Percentiles rank a stretch among this genome's conserved stretches.
Evolutionary conservation across 2,113 vertebrate species (phyloP).

Genomic region (Dasyornis broadbenti): DNA sequence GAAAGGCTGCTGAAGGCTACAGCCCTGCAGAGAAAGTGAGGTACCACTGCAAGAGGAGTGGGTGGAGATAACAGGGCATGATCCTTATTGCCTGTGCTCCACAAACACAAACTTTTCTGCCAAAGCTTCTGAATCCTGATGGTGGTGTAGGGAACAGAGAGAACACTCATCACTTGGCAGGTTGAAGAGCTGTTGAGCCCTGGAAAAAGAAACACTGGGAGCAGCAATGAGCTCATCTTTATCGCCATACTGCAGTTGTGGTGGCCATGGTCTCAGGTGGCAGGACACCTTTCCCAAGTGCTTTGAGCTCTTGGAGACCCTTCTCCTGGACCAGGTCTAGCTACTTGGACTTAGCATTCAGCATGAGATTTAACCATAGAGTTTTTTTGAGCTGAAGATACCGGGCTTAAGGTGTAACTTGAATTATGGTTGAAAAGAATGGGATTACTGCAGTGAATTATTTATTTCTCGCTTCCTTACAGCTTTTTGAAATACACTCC

Average conservation of each 20-base stretch:
- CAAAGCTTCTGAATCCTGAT: accelerated
- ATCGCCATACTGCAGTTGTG: not conserved
- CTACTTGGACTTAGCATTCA: not conserved
- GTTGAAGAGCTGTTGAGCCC: not conserved
- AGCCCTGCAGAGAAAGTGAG: not conserved
- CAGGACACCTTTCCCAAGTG: not conserved
- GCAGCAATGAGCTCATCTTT: not conserved
- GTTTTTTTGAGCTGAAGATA: not conserved
- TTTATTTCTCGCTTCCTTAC: not conserved
- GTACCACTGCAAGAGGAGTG: not conserved
- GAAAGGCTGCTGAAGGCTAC: not conserved
- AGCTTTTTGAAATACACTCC: not conserved
- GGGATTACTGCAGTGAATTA: not conserved
- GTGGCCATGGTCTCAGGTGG: not conserved
- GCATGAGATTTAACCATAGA: not conserved
- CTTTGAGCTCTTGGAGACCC: not conserved
- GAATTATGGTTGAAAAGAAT: not conserved
- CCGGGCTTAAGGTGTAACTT: not conserved
- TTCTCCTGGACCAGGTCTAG: not conserved
- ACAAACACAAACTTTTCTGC: not conserved
- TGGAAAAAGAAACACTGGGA: not conserved
- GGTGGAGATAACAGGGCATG: not conserved
- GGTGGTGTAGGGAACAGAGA: not conserved
- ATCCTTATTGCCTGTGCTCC: not conserved
- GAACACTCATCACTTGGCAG: not conserved